Evolutionary conservation across 2,113 vertebrate species (phyloP), one percentile per base, ranked within the genome.

Genomic region (Uropsilus gracilis): DNA sequence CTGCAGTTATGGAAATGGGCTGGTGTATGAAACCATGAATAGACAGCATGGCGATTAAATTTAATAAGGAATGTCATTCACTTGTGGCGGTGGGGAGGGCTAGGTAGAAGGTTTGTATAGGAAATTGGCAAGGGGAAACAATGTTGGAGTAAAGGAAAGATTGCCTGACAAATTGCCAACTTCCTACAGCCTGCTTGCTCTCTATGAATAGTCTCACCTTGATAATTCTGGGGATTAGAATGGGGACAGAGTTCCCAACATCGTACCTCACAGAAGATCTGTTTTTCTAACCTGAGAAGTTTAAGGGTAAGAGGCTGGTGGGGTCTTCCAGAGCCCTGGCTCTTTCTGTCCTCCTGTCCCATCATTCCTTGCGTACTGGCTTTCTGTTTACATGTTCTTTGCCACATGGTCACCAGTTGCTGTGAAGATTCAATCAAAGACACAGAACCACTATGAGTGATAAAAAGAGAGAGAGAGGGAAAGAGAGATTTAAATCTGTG

Each of bases 381-480:
- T 69, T 63, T 83, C 34, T 75, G 42, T 39, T 30, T 57, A 2
- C 24, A 42, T 71, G 28, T 8, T 89, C 18, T 63, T 63, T 8
- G 28, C 11, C 34, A 50, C 24, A 37, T 42, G n/a, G 26, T 34
- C 55, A 59, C 32, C 80, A 89, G 30, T 63, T 32, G 18, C 34
- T 75, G 26, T 76, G 44, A 39, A 18, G 44, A 75, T 83, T 83
- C 37, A 71, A 13, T 22, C n/a, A 55, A 63, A 97, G 90, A 85
- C 68, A 69, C 12, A 84, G 64, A 86, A 30, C 39, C 46, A 63
- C 13, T 42, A 16, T 18, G 34, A 76, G 20, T 6, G 22, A 76
- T 28, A 30, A 68, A 48, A 24, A 78, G 66, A n/a, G 24, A 12
- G 50, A 53, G 50, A 53, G 50, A 17, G 10, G 10, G 9, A 53